Evolutionary conservation across 2,113 vertebrate species (phyloP), one percentile per base, ranked within the genome.

Genomic region (Aleadryas rufinucha): DNA sequence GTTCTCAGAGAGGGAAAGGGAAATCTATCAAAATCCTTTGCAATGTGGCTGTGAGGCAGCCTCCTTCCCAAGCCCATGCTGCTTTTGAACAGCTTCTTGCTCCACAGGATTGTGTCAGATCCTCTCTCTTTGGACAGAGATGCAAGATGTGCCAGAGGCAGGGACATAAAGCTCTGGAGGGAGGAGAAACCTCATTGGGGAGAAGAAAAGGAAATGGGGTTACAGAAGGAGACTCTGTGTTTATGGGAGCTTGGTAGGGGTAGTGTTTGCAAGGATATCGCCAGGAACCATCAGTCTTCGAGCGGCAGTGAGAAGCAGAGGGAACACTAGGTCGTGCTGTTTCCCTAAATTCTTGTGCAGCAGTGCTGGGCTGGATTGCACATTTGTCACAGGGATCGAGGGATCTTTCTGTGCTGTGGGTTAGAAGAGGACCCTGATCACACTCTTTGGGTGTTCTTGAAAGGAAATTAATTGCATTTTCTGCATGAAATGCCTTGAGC

Each of bases 311-410:
- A 61, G 75, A 47, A 88, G 84, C 88, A 93, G 49, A 91, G n/a
- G 78, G 54, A 97, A 97, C 96, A 75, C 97, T 97, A 97, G 97
- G 97, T 92, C 65, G 97, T 96, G 97, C 97, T 97, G 97, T 97
- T 97, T 96, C 96, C 59, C 64, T 76, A 94, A 59, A 70, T 84
- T 94, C 60, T 39, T 37, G 37, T 39, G 21, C 27, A 59, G 76
- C 15, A 8, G 21, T 3, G 20, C 70, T 75, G 39, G 6, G 8
- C n/a, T 83, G 76, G 56, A 10, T 39, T 44, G 75, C 41, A 45
- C 39, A 11, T 83, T 61, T 70, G 20, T 83, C 13, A 0, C 5
- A 30, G 50, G 23, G 37, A 42, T 8, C 0, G 9, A n/a, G 56
- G 27, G 17, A 1, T 13, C 30, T 44, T 72, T 83, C 66, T 56